Evolutionary conservation across 2,888 invertebrate species (phyloP).

Genomic region (Dolichopus griseipennis): DNA sequence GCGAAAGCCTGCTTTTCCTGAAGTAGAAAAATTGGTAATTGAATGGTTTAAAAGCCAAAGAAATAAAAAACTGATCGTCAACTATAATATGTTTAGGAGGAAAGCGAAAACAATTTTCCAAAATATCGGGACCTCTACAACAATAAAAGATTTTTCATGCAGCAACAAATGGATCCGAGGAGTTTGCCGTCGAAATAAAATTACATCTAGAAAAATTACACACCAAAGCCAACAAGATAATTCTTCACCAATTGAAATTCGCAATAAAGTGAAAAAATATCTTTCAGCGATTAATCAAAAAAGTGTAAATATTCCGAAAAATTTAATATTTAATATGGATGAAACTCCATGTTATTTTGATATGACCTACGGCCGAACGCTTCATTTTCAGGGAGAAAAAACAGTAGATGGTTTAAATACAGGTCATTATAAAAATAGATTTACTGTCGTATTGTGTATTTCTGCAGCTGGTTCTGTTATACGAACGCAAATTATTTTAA

Average conservation of each 20-base stretch:
- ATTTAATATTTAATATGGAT: neutral
- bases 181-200: neutral
- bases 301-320: neutral
- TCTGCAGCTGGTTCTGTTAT: neutral
- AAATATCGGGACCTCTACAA: neutral
- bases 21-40: neutral
- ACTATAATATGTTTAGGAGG: neutral
- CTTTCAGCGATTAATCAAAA: neutral
- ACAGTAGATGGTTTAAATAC: constrained; percentile 4
- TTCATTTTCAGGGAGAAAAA: neutral
- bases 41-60: neutral
- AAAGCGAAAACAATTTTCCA: neutral
- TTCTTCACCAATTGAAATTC: neutral
- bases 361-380: neutral
- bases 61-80: neutral
- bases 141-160: neutral
- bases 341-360: constrained; percentile 7
- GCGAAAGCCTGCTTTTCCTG: neutral
- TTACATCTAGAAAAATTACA: neutral
- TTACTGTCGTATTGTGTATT: constrained; percentile 2
- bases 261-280: neutral
- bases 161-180: neutral
- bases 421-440: constrained; percentile 1
- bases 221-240: constrained; percentile 7
- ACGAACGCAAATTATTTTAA: neutral